Base-by-base conservation (phyloP, 2,797 vertebrate genomes). In the Glossophaga mutica region DNA sequence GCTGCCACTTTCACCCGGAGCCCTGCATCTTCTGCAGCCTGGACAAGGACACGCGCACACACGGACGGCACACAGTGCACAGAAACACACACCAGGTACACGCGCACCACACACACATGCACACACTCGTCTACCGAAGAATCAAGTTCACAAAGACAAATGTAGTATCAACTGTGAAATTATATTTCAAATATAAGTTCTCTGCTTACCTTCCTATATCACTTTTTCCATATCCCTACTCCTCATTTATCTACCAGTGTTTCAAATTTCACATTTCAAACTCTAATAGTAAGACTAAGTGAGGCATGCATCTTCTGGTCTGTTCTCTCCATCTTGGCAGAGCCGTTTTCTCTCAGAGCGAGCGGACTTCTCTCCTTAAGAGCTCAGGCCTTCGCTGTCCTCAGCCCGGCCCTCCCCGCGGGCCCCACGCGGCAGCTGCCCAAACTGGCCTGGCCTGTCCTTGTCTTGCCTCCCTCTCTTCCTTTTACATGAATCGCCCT, bases 101-200 rank as follows among this genome's bases (percentile, higher is more conserved):
- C 1, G 0, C 5, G 15, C 0, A 10, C 1, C 26, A 0, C 0
- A 0, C 4, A 1, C 4, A 32, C 39, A 26, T 39, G n/a, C 26
- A 15, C 22, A 48, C 0, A 1, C 10, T 11, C 21, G 5, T 19
- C 42, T 50, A 14, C 44, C 32, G 19, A 0, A 62, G 52, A 86
- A 39, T 65, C 42, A 42, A 16, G 70, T 79, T 94, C 68, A 52
- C 48, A 42, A 76, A 74, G 87, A 84, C 46, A 50, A 71, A 32
- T 50, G 50, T 24, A 8, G 0, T n/a, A 52, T 5, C 71, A 29
- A 39, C 82, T 26, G 3, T 42, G 44, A 59, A 55, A 42, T 70
- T 52, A 24, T 3, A 77, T 0, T 59, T 67, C 67, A 68, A 90
- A 57, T 22, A 34, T 9, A 37, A 92, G 52, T 52, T 67, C 86